Base-by-base conservation (phyloP, 2,888 invertebrate genomes). In the Pyrocoelia pectoralis region DNA sequence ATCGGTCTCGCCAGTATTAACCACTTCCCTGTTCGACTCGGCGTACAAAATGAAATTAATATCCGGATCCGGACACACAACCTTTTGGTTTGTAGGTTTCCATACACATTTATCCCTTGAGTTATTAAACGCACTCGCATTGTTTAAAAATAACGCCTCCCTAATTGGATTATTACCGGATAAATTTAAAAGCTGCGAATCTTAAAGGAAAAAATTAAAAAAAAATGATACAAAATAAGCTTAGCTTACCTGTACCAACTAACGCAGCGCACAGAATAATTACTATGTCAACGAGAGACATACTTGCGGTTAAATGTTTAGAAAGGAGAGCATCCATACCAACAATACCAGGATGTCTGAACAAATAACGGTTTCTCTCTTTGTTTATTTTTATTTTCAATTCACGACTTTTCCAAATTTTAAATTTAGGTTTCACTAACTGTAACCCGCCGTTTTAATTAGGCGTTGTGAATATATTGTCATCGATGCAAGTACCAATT, bases 41-140 rank as follows among this genome's bases (percentile, higher is more conserved):
- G 85, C 84, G 75, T 91, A 91, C 2, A 92, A 81, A 69, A 87
- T 86, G 46, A 88, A 82, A 46, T 84, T 83, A 17, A 92, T 84
- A 55, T 89, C 88, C 0, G 89, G 87, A 77, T 92, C 91, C 0
- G 92, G 91, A 72, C 92, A 92, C n/a, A 83, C 80, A 69, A 88
- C 88, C 41, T 85, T 82, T 57, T 89, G 88, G 69, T 84, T 83
- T 10, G 83, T 83, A 10, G 89, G 84, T 52, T 89, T 82, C 90
- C 90, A 91, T 10, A 87, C 80, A 79, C 92, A 92, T 73, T 91
- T 87, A 50, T 88, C 87, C 43, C 87, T 79, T 0, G 88, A 85
- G 1, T 87, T 84, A 73, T 89, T 90, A 38, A 55, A 61, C 56
- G 84, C 84, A 0, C 83, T 77, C 49, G 85, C 82, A 66, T 85